Evolutionary conservation across 2,797 vertebrate species (phyloP).

Genomic region (Sebastes trivittatus): DNA sequence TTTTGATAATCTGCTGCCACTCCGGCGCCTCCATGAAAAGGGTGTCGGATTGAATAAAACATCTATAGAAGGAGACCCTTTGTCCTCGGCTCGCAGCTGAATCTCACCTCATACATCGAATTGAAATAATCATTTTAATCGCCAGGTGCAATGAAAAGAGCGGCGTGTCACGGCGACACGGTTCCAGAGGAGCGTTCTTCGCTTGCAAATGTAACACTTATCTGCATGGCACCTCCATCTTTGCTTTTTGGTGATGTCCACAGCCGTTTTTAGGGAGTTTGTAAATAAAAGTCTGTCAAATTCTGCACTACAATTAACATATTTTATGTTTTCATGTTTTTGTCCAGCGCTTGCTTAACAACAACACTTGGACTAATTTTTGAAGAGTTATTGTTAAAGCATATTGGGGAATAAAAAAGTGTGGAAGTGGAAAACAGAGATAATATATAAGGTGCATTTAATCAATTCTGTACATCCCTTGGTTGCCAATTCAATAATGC

Average conservation of each 20-base stretch:
- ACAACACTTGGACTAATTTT: background rate
- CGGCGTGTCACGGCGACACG: background rate
- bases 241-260: background rate
- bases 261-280: background rate
- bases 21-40: background rate
- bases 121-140: constrained; percentile 9
- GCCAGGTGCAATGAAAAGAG: background rate
- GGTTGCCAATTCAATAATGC: background rate
- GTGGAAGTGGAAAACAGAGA: background rate
- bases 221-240: background rate
- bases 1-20: constrained; percentile 14
- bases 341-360: background rate
- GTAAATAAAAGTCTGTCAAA: no score
- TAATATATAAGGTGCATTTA: background rate
- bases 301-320: no score
- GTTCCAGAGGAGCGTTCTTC: background rate
- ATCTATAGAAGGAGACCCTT: constrained; percentile 1
- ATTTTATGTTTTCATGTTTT: no score
- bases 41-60: constrained; percentile 35
- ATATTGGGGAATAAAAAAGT: background rate
- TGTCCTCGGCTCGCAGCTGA: constrained; percentile 1
- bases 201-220: background rate
- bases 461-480: background rate
- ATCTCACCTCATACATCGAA: background rate
- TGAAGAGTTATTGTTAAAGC: background rate